Conservation (phyloP, 2,888 invertebrate genomes). For the Trimorus sp. region DNA sequence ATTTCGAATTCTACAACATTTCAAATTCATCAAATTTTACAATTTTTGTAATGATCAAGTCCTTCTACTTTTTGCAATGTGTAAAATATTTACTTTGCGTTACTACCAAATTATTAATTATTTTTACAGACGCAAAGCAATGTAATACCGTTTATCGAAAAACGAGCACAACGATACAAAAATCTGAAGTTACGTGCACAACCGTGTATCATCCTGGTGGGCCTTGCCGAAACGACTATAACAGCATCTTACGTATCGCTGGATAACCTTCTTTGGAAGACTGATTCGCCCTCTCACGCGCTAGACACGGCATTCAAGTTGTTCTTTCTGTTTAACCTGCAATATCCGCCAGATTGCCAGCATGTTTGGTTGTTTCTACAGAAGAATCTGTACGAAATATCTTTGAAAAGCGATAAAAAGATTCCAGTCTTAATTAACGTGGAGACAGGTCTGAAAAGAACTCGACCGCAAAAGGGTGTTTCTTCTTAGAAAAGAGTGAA, state of each 20-base stretch:
- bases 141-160: conserved; percentile 9
- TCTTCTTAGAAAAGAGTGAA: too few species aligned
- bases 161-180: conserved; percentile 8
- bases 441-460: neutral
- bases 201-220: conserved; percentile 31
- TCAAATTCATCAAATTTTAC: too few species aligned
- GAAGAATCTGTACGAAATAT: conserved; percentile 14
- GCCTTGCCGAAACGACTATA: neutral
- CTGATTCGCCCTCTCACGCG: conserved; percentile 3
- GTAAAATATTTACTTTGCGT: conserved; percentile 3
- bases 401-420: conserved; percentile 9
- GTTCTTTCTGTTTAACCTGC: conserved; percentile 23
- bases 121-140: conserved; percentile 7
- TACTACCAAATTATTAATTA: too few species aligned
- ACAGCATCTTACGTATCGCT: conserved; percentile 20
- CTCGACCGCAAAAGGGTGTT: neutral
- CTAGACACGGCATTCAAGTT: conserved; percentile 29
- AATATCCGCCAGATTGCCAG: conserved; percentile 27
- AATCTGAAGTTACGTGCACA: neutral
- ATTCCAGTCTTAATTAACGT: conserved; percentile 16
- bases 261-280: conserved; percentile 26
- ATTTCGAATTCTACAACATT: too few species aligned
- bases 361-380: conserved; percentile 37
- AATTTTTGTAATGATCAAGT: too few species aligned
- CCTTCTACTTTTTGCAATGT: too few species aligned